Base-by-base conservation (phyloP, 2,888 invertebrate genomes). In the Dicranocentrus wangi region DNA sequence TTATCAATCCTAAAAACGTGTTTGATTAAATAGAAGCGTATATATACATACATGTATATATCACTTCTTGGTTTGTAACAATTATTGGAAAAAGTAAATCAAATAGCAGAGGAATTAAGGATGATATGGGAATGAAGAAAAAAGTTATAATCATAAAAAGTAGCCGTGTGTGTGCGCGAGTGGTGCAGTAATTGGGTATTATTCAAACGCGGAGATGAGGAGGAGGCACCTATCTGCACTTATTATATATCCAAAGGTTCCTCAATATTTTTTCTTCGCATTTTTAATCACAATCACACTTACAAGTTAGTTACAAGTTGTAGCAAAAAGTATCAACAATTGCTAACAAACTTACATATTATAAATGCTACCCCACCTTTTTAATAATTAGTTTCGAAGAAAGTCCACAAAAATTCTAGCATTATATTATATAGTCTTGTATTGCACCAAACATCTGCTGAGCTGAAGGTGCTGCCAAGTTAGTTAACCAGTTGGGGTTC, bases 341-440 rank as follows among this genome's bases (percentile, higher is more conserved):
- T n/a, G n/a, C 7, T 13, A 7, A 39, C 7, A 8, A 39, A 39
- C 39, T 39, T 39, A 5, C 15, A 27, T 61, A 5, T 61, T 61
- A 10, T 27, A 61, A 10, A n/a, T 17, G 55, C 66, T 42, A 55
- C 69, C 42, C 69, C 69, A 69, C 69, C 69, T 69, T 55, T 69
- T 55, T 69, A 51, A 69, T 69, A 69, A 69, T 69, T 69, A 69
- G 55, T 55, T 55, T 32, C n/a, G 53, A 69, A 55, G 69, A 69
- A 69, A 68, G 53, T 66, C 53, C 53, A 51, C 51, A 27, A 17
- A 53, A 10, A 68, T 21, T n/a, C n/a, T n/a, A n/a, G n/a, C n/a
- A n/a, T n/a, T n/a, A n/a, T n/a, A n/a, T n/a, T n/a, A n/a, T n/a
- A n/a, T n/a, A n/a, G n/a, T n/a, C n/a, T n/a, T n/a, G n/a, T n/a